A percentile compares a stretch with the other conserved stretches of the same genome.
Conservation (phyloP, 2,797 vertebrate species). For the Lutjanus campechanus region DNA sequence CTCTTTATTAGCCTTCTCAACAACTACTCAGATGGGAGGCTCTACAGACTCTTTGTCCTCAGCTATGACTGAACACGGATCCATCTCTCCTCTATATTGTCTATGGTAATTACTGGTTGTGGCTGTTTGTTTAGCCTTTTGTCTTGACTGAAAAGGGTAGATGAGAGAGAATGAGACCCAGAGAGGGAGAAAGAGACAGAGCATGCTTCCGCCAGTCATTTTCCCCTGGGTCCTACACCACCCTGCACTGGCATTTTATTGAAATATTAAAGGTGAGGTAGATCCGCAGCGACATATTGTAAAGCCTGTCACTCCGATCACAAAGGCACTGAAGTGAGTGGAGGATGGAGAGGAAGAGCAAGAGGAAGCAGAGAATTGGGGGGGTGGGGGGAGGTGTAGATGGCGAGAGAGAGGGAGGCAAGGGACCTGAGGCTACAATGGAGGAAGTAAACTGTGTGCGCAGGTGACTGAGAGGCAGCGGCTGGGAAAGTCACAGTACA, state of each 20-base stretch:
- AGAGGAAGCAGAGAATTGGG: constrained; percentile 54
- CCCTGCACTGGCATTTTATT: constrained; percentile 86
- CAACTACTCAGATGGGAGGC: neutral
- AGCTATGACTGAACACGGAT: constrained; percentile 26
- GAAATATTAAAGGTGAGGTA: constrained; percentile 91
- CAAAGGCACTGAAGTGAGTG: constrained; percentile 81
- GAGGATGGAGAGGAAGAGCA: constrained; percentile 76
- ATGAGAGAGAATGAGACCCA: constrained; percentile 48
- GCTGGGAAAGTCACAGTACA: constrained; percentile 80
- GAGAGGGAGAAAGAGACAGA: constrained; percentile 35
- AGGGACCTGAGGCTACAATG: constrained; percentile 71
- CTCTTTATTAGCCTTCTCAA: constrained; percentile 19
- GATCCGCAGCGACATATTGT: constrained; percentile 83
- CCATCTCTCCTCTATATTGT: constrained; percentile 35
- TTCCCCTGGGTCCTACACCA: constrained; percentile 77
- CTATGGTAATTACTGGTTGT: constrained; percentile 58
- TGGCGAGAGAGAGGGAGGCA: constrained; percentile 55
- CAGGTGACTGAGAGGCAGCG: constrained; percentile 68
- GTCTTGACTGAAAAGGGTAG: constrained; percentile 62
- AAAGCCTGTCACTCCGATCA: constrained; percentile 88
- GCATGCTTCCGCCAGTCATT: constrained; percentile 43
- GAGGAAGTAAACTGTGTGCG: constrained; percentile 60
- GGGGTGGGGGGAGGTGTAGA: constrained; percentile 26
- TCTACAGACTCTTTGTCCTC: constrained; percentile 24
- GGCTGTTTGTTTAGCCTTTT: constrained; percentile 67